Conservation (phyloP, 2,888 invertebrate genomes). For the Elaeidobius kamerunicus region DNA sequence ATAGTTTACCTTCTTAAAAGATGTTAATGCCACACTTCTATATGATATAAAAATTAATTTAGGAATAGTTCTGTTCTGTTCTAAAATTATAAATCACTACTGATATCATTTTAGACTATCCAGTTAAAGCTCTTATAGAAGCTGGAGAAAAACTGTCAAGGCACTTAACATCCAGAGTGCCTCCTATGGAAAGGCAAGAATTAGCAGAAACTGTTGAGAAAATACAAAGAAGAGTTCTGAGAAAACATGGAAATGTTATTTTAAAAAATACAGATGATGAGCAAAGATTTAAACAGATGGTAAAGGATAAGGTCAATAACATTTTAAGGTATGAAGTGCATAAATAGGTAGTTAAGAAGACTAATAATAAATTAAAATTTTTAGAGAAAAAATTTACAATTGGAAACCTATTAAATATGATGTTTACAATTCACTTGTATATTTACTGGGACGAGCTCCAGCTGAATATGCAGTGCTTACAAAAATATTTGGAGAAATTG, state of each 20-base stretch:
- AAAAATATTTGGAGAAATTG: conserved; percentile 73
- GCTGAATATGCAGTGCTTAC: conserved; percentile 72
- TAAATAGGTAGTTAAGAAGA: neutral
- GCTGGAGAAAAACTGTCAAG: conserved; percentile 57
- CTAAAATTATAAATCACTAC: neutral
- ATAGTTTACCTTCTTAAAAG: too few relatives aligned
- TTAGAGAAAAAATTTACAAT: conserved; percentile 58
- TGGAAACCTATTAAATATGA: conserved; percentile 76
- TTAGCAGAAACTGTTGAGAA: conserved; percentile 51
- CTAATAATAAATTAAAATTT: neutral
- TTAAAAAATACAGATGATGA: conserved; percentile 48
- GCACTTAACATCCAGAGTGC: conserved; percentile 60
- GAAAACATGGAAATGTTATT: conserved; percentile 44
- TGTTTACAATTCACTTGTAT: conserved; percentile 61
- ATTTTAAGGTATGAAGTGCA: conserved; percentile 48
- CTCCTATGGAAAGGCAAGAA: conserved; percentile 62
- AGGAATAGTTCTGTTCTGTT: neutral
- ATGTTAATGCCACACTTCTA: too few relatives aligned
- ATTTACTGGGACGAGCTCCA: conserved; percentile 67
- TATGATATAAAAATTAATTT: too few relatives aligned
- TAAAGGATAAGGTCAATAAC: conserved; percentile 55
- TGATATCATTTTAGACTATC: conserved; percentile 52
- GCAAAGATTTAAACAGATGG: conserved; percentile 49
- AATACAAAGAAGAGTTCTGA: conserved; percentile 43
- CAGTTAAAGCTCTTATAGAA: conserved; percentile 54